Percentiles rank a stretch among this genome's conserved stretches.
These are phyloP conservation scores for Petroica traversi DNA, from an alignment of 2,113 vertebrate species.

Conservation along the genomic window DNA sequence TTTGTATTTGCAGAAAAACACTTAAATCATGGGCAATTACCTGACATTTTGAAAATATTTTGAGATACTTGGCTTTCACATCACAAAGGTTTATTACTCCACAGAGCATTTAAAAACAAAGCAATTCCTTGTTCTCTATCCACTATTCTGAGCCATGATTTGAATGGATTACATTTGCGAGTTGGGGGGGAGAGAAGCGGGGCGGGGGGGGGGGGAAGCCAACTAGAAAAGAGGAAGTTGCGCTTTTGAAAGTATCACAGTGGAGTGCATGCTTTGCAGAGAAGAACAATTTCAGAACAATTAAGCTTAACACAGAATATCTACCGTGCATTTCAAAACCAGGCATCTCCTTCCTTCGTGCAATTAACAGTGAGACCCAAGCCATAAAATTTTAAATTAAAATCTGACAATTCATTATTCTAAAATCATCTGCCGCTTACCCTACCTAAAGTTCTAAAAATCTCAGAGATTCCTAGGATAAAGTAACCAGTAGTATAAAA, in stretches of 20 bases:
- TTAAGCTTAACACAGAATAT: not conserved
- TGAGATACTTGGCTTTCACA: not conserved
- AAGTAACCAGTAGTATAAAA: not conserved
- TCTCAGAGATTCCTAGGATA: not conserved
- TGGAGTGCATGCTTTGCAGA: not conserved
- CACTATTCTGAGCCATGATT: not conserved
- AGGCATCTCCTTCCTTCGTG: not conserved
- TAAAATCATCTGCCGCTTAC: not conserved
- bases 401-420: not conserved
- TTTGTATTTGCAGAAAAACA: not conserved
- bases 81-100: not conserved
- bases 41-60: not conserved
- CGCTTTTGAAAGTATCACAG: constrained; percentile 3
- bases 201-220: not conserved
- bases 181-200: accelerated
- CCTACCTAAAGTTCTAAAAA: not conserved
- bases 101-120: constrained; percentile 25
- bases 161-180: constrained; percentile 2
- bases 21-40: not conserved
- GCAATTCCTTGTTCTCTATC: constrained; percentile 17
- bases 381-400: not conserved
- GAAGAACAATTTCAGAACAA: not conserved
- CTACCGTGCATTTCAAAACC: not conserved
- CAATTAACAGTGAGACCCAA: not conserved
- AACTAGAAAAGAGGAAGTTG: constrained; percentile 24